Evolutionary conservation across 2,888 invertebrate species (phyloP).

Genomic region (Hypena proboscidalis): DNA sequence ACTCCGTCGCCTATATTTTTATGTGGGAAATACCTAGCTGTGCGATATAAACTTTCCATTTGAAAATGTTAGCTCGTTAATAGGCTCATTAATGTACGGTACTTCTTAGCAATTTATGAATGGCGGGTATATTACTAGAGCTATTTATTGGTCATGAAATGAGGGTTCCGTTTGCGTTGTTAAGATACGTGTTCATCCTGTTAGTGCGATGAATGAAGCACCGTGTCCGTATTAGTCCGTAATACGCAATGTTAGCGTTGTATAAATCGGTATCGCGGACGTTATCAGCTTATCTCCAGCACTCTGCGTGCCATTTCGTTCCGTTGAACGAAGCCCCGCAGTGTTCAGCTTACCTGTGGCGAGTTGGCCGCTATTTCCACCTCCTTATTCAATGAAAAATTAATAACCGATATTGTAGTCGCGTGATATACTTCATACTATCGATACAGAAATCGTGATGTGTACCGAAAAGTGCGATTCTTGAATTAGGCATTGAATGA

Average conservation of each 20-base stretch:
- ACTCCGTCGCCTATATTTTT: constrained; percentile 59
- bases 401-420: constrained; percentile 47
- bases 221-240: constrained; percentile 49
- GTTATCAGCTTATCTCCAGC: constrained; percentile 82
- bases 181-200: constrained; percentile 9
- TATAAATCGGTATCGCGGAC: constrained; percentile 70
- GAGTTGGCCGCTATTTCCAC: constrained; percentile 56
- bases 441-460: constrained; percentile 42
- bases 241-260: constrained; percentile 65
- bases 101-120: constrained; percentile 2
- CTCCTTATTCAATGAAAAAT: constrained; percentile 49
- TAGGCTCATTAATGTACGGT: constrained; percentile 13
- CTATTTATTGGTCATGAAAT: not conserved
- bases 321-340: constrained; percentile 64
- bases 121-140: constrained; percentile 3
- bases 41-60: constrained; percentile 57
- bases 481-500: constrained; percentile 50
- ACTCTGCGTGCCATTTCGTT: constrained; percentile 75
- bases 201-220: constrained; percentile 38
- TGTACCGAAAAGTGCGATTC: constrained; percentile 41
- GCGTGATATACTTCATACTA: constrained; percentile 48
- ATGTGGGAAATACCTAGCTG: constrained; percentile 57
- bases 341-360: constrained; percentile 63
- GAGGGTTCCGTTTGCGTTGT: not conserved
- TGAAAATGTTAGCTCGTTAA: constrained; percentile 27